Percentiles rank a stretch among this genome's conserved stretches.
phyloP scores from a whole-genome alignment of 1,140 invertebrate genomes.

The Micrasema longulum region DNA sequence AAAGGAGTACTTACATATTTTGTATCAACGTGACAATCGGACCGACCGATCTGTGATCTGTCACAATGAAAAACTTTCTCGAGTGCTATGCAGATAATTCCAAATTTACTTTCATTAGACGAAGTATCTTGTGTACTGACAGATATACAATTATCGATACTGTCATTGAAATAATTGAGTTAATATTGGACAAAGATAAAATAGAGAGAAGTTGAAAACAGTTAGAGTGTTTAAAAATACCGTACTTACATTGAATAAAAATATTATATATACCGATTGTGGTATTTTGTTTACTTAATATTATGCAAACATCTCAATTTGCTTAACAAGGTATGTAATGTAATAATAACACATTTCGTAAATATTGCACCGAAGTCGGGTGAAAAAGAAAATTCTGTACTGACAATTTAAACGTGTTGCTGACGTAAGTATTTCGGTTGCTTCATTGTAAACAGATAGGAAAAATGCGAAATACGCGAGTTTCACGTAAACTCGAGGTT shows the following conservation, averaged over 20 bases:
- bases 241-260: neutral
- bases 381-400: constrained; percentile 6
- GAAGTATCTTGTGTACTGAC: constrained; percentile 1
- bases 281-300: neutral
- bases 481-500: constrained; percentile 33
- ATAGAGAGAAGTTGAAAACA: too few species aligned
- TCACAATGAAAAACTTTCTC: constrained; percentile 33
- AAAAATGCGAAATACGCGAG: constrained; percentile 29
- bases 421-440: constrained; percentile 19
- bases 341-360: neutral
- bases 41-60: constrained; percentile 2
- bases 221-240: too few species aligned
- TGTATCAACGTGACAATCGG: constrained; percentile 16
- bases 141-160: neutral
- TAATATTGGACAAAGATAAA: constrained; percentile 13
- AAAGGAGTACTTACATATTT: too few species aligned
- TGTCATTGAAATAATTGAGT: constrained; percentile 5
- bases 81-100: constrained; percentile 26
- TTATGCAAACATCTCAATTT: too few species aligned
- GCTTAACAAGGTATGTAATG: too few species aligned
- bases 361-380: neutral
- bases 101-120: constrained; percentile 3
- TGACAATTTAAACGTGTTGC: neutral
- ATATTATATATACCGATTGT: neutral
- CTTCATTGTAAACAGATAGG: constrained; percentile 10